Conservation (phyloP, 1,140 invertebrate species). For the Pinna nobilis region DNA sequence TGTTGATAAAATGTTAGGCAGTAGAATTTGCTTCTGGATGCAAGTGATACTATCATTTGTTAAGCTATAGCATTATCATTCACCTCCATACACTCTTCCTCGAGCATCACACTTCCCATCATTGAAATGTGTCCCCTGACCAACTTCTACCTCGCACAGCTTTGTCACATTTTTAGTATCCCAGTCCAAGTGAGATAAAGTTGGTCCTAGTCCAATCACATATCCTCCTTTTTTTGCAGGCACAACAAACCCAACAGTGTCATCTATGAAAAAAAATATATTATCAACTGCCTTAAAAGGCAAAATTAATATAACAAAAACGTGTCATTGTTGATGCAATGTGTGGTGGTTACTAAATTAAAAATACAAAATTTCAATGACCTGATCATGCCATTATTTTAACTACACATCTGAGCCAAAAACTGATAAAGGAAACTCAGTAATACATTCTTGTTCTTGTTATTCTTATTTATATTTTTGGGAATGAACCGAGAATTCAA, state of each 20-base stretch:
- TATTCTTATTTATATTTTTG: too few species aligned
- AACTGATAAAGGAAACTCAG: too few species aligned
- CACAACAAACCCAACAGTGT: slow-evolving; percentile 76
- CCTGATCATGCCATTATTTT: too few species aligned
- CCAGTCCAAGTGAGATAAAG: slow-evolving; percentile 48
- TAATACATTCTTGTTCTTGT: too few species aligned
- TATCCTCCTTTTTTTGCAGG: slow-evolving; percentile 77
- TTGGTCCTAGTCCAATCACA: slow-evolving; percentile 34
- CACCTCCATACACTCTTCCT: slow-evolving; percentile 86
- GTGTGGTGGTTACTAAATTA: too few species aligned
- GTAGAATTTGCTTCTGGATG: background rate
- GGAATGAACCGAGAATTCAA: too few species aligned
- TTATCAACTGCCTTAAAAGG: too few species aligned
- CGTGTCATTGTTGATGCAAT: too few species aligned
- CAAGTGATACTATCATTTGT: background rate
- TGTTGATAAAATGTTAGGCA: background rate
- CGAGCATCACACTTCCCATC: slow-evolving; percentile 90
- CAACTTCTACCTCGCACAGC: slow-evolving; percentile 80
- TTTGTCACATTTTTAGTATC: slow-evolving; percentile 33
- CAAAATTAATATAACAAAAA: too few species aligned
- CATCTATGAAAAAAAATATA: slow-evolving; percentile 35
- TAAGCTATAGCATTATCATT: background rate
- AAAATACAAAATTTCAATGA: too few species aligned
- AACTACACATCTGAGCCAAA: too few species aligned
- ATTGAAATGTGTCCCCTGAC: slow-evolving; percentile 82